Conservation (phyloP, 1,140 invertebrate species). For the Zophobas morio region DNA sequence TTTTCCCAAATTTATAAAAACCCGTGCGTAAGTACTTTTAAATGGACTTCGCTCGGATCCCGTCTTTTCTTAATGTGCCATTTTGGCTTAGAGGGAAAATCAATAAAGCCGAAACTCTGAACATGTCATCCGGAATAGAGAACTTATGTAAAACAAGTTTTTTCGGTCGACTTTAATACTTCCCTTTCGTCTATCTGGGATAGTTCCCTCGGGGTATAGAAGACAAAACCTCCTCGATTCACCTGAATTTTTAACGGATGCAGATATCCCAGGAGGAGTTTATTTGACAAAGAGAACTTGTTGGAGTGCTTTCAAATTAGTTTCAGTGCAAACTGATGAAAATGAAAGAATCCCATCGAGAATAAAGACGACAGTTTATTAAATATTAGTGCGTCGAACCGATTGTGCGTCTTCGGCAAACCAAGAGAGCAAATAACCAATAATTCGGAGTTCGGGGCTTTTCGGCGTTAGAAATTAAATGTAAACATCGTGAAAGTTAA, state of each 20-base stretch:
- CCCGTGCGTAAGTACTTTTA: not conserved
- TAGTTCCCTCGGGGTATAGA: conserved; percentile 1
- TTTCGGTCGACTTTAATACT: conserved; percentile 2
- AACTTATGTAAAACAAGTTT: conserved; percentile 12
- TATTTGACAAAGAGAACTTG: not conserved
- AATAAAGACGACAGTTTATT: not conserved
- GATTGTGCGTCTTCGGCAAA: not conserved
- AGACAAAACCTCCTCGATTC: conserved; percentile 11
- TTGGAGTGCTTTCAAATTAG: not conserved
- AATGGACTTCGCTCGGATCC: not conserved
- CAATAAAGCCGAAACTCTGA: not conserved
- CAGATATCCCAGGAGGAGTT: not conserved
- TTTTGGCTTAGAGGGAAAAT: not conserved
- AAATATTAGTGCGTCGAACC: not conserved
- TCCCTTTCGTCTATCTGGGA: not conserved
- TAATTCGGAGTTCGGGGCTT: not conserved
- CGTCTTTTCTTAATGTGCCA: conserved; percentile 10
- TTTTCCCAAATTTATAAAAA: not conserved
- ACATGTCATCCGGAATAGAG: conserved; percentile 2
- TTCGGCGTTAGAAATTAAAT: conserved; percentile 1
- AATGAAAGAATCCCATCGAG: not conserved
- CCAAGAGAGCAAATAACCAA: conserved; percentile 1
- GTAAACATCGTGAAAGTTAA: not conserved
- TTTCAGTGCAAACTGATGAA: not conserved
- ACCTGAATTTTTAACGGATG: conserved; percentile 1